These are phyloP conservation scores for Prolemur simus DNA, from an alignment of 2,113 vertebrate species.

Conservation along the genomic window DNA sequence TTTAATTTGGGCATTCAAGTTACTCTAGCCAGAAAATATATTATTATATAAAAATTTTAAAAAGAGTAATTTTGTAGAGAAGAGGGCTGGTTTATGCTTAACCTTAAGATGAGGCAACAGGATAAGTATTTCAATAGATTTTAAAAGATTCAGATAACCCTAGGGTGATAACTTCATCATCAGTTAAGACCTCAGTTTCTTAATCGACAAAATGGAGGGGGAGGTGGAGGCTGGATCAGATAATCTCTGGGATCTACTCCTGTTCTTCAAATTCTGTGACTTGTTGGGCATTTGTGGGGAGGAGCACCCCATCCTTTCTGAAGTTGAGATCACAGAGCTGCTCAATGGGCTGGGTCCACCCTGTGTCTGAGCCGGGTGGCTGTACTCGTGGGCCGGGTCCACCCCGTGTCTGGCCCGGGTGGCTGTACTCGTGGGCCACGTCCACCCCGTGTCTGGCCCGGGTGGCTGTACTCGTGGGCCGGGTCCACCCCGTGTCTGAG, in stretches of 20 bases:
- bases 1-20: neutral
- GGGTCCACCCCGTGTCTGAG: neutral
- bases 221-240: neutral
- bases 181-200: neutral
- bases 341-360: neutral
- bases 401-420: neutral
- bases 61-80: neutral
- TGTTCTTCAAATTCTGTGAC: neutral
- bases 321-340: neutral
- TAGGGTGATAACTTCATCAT: neutral
- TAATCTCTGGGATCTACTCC: neutral
- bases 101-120: neutral
- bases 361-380: fast-evolving
- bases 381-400: neutral
- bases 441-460: neutral
- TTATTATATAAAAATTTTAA: neutral
- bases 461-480: neutral
- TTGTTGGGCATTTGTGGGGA: neutral
- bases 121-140: neutral
- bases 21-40: neutral
- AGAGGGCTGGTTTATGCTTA: neutral
- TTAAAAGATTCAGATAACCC: neutral
- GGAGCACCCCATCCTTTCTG: neutral
- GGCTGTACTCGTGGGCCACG: neutral
- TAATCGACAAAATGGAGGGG: neutral